Conservation (phyloP, 2,113 vertebrate genomes). For the Rhipidura dahli region DNA sequence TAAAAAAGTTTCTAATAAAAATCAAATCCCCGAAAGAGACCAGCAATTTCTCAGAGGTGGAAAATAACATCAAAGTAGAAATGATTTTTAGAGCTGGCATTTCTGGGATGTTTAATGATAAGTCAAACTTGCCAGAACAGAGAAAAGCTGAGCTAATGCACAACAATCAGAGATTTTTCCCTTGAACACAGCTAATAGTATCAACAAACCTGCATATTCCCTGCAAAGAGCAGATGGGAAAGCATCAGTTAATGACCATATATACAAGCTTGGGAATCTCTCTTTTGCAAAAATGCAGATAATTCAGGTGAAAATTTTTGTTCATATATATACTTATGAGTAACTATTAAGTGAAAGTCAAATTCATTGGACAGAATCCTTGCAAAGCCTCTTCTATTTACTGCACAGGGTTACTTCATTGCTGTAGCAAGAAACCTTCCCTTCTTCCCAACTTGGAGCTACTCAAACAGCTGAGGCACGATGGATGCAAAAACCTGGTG, state of each 20-base stretch:
- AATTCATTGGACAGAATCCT: background rate
- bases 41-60: constrained; percentile 29
- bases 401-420: background rate
- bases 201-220: background rate
- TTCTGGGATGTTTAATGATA: constrained; percentile 49
- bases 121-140: constrained; percentile 41
- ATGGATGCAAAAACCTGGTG: background rate
- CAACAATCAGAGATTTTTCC: constrained; percentile 13
- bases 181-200: background rate
- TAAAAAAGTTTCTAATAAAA: constrained; percentile 56
- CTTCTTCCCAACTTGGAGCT: background rate
- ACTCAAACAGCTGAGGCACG: background rate
- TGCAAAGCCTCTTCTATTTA: background rate
- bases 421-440: background rate
- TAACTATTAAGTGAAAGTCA: background rate
- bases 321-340: background rate
- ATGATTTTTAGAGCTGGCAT: constrained; percentile 38
- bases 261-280: background rate
- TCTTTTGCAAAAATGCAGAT: background rate
- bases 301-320: background rate
- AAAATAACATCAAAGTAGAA: constrained; percentile 52
- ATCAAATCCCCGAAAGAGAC: constrained; percentile 33
- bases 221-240: background rate
- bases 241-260: background rate
- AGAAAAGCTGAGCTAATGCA: constrained; percentile 30